Evolutionary conservation across 2,113 vertebrate species (phyloP).

Genomic region (Erinaceus europaeus): DNA sequence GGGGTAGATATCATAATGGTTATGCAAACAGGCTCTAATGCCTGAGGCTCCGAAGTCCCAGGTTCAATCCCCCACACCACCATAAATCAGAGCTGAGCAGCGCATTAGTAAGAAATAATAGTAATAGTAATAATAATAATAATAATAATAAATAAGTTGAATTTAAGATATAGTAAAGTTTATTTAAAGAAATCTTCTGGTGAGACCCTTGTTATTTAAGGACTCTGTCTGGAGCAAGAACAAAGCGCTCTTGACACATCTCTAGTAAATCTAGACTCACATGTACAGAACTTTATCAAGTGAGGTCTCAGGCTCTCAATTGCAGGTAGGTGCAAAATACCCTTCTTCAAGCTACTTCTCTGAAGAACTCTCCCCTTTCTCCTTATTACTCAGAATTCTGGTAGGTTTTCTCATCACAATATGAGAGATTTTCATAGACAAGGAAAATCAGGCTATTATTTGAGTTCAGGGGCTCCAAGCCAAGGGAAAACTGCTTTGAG

Average conservation of each 20-base stretch:
- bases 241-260: not conserved
- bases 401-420: not conserved
- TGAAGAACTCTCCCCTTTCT: not conserved
- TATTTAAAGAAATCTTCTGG: conserved; percentile 57
- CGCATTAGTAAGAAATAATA: too few species aligned
- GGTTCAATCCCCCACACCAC: too few species aligned
- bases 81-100: too few species aligned
- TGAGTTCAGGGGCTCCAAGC: not conserved
- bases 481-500: not conserved
- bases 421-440: not conserved
- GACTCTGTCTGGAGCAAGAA: conserved; percentile 32
- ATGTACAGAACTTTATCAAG: not conserved
- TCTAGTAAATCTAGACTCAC: conserved; percentile 3
- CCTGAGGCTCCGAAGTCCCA: too few species aligned
- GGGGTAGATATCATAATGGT: too few species aligned
- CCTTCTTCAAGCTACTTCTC: not conserved
- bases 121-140: too few species aligned
- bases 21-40: too few species aligned
- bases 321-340: too few species aligned
- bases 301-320: fast-evolving
- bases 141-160: conserved; percentile 55
- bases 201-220: conserved; percentile 21
- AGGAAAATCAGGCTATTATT: not conserved
- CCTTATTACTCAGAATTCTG: not conserved
- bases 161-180: conserved; percentile 52